phyloP scores from a whole-genome alignment of 2,797 vertebrate species.

The Moxostoma hubbsi region DNA sequence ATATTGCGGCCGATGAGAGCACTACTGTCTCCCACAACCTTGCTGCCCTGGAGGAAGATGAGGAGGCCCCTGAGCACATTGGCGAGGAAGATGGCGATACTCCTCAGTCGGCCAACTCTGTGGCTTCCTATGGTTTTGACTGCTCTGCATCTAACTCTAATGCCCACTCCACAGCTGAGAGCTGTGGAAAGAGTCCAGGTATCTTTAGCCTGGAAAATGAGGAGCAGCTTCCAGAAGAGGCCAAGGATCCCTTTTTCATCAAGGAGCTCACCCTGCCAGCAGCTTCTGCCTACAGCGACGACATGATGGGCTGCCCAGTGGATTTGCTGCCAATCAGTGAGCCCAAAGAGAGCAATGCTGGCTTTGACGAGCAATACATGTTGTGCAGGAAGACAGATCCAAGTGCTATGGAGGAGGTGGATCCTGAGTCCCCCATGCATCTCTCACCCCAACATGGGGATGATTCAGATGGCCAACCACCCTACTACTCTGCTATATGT shows the following conservation, averaged over 20 bases:
- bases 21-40: slow-evolving; percentile 67
- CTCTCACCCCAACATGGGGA: slow-evolving; percentile 63
- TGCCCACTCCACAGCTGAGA: slow-evolving; percentile 82
- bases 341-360: slow-evolving; percentile 59
- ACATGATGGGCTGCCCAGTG: slow-evolving; percentile 72
- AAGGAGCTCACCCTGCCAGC: slow-evolving; percentile 79
- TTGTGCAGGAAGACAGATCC: slow-evolving; percentile 69
- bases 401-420: slow-evolving; percentile 62
- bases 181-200: slow-evolving; percentile 82
- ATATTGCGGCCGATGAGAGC: slow-evolving; percentile 68
- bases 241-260: slow-evolving; percentile 80
- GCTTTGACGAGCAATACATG: slow-evolving; percentile 74
- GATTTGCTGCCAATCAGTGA: slow-evolving; percentile 77
- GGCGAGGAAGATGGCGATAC: slow-evolving; percentile 81
- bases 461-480: slow-evolving; percentile 69
- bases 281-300: slow-evolving; percentile 65
- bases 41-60: slow-evolving; percentile 75
- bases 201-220: slow-evolving; percentile 85
- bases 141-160: slow-evolving; percentile 83
- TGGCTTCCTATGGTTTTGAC: slow-evolving; percentile 83
- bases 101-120: slow-evolving; percentile 82
- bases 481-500: slow-evolving; percentile 82
- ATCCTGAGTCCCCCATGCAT: slow-evolving; percentile 66
- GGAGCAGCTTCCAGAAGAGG: slow-evolving; percentile 82
- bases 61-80: slow-evolving; percentile 70